Evolutionary conservation across 2,797 vertebrate species (phyloP), one percentile per base, ranked within the genome.

Genomic region (Epinephelus coioides): DNA sequence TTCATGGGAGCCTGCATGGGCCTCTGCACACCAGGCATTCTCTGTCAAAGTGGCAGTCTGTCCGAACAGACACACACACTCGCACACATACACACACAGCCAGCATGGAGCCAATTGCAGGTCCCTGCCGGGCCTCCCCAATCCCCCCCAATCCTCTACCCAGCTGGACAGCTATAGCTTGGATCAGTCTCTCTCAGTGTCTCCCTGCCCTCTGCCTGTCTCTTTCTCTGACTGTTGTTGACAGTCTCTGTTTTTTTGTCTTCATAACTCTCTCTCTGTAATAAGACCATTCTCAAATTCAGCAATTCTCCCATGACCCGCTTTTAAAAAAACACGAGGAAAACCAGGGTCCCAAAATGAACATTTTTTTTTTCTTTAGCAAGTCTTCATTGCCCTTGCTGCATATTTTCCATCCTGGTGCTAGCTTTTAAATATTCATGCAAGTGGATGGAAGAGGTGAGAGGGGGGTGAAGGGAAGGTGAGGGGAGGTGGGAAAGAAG

Each of bases 351-450:
- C 76, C 50, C 64, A 71, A 83, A 84, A 83, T 78, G 51, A 75
- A 69, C 40, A 44, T 61, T 75, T 27, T 17, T 19, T 11, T 53
- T 23, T 34, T 47, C 44, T 72, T 66, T 18, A 64, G 49, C 56
- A 73, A 65, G 72, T 82, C 81, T 85, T 73, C 74, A 53, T 73
- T 74, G 84, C 76, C 82, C 84, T 83, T 83, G 85, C 81, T 86
- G 84, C 90, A 87, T 91, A 90, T 92, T 88, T 92, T 90, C 87
- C 90, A 86, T 88, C 79, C 60, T 47, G 84, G 88, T 80, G 84
- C 91, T 87, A n/a, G 91, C 84, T 81, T 92, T 95, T 93, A 94
- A 94, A 94, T 94, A 95, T 95, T 93, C 92, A 95, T 95, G 88
- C 55, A 19, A 72, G 84, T 90, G 87, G 82, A 90, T 91, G 87